Conservation (phyloP, 2,888 invertebrate species). For the Parthenolecanium corni region DNA sequence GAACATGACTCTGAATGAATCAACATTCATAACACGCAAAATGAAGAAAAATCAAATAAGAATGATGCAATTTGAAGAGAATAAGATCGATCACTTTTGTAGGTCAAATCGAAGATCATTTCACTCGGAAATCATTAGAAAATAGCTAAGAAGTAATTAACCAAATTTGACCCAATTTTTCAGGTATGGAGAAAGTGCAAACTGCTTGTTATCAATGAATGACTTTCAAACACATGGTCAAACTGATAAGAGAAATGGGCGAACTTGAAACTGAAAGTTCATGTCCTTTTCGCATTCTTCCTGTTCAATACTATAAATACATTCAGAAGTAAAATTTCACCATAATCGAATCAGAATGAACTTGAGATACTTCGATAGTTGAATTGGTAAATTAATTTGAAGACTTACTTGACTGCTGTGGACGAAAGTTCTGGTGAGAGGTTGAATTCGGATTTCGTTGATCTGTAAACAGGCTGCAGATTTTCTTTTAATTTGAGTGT, state of each 20-base stretch:
- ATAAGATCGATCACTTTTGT: too few species aligned
- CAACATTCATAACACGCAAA: too few species aligned
- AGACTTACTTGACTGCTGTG: conserved; percentile 34
- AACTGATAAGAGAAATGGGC: conserved; percentile 15
- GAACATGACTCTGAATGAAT: too few species aligned
- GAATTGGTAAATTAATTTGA: background rate
- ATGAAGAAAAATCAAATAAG: too few species aligned
- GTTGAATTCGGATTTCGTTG: conserved; percentile 52
- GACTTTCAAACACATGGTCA: conserved; percentile 26
- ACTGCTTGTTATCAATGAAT: conserved; percentile 15
- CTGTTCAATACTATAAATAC: too few species aligned
- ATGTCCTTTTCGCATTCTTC: background rate
- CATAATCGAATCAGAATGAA: background rate
- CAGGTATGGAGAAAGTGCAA: too few species aligned
- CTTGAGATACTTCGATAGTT: background rate
- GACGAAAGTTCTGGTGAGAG: conserved; percentile 39
- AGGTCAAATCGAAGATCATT: too few species aligned
- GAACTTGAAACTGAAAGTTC: background rate
- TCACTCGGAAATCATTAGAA: too few species aligned
- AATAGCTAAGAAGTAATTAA: too few species aligned
- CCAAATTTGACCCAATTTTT: too few species aligned
- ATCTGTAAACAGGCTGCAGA: conserved; percentile 51
- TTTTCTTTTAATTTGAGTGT: conserved; percentile 52
- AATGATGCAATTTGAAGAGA: too few species aligned
- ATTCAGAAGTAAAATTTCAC: too few species aligned